A percentile compares a stretch with the other conserved stretches of the same genome.
These are phyloP conservation scores for Prionailurus bengalensis DNA, from an alignment of 2,113 vertebrate genomes.

Conservation along the genomic window DNA sequence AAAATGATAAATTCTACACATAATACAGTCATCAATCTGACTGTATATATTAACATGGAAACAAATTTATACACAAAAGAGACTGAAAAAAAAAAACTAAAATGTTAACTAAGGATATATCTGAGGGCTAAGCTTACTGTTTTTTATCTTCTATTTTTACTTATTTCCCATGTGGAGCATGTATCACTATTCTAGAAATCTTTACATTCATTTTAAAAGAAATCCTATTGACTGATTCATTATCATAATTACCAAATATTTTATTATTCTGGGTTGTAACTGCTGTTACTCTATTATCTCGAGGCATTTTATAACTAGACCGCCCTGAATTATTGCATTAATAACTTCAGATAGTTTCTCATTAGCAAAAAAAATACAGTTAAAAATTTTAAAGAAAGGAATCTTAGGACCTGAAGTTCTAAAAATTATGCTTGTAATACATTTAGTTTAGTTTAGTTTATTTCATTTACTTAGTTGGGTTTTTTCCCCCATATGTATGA, in stretches of 20 bases:
- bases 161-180: background rate
- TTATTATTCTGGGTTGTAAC: background rate
- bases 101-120: background rate
- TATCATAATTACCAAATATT: background rate
- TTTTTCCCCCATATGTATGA: background rate
- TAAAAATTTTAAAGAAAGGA: background rate
- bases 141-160: conserved; percentile 36
- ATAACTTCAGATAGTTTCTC: background rate
- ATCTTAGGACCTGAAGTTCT: background rate
- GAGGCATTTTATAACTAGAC: background rate
- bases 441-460: background rate
- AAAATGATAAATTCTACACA: background rate
- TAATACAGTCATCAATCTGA: background rate
- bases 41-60: background rate
- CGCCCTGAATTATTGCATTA: background rate
- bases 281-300: background rate
- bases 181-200: background rate
- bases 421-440: background rate
- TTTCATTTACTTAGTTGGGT: background rate
- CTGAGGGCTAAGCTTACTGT: background rate
- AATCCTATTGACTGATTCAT: background rate
- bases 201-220: background rate
- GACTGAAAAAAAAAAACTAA: background rate
- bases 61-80: conserved; percentile 14
- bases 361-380: conserved; percentile 18